Evolutionary conservation across 2,888 invertebrate species (phyloP).

Genomic region (Patella caerulea): DNA sequence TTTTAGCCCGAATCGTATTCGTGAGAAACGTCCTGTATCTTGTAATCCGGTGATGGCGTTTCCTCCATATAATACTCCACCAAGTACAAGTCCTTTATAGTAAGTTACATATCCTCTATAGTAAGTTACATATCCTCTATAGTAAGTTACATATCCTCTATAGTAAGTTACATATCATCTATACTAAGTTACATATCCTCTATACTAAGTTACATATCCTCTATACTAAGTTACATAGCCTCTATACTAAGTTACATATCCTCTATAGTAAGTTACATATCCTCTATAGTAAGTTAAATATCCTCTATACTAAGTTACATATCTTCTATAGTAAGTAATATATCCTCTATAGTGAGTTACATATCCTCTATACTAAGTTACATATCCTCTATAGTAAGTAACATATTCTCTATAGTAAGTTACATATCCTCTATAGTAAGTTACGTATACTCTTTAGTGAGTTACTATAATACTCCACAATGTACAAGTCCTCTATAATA

Average conservation of each 20-base stretch:
- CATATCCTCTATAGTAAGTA: neutral
- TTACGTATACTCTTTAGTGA: neutral
- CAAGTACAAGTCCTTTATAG: slow-evolving; percentile 10
- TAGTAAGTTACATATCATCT: too few species aligned
- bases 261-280: neutral
- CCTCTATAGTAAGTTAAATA: neutral
- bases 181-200: neutral
- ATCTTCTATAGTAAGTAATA: neutral
- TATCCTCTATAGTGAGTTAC: too few species aligned
- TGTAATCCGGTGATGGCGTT: neutral
- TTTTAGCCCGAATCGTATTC: slow-evolving; percentile 25
- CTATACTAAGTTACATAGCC: neutral
- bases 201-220: neutral
- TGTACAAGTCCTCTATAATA: too few species aligned
- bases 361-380: too few species aligned
- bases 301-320: neutral
- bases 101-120: neutral
- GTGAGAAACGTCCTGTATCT: slow-evolving; percentile 3
- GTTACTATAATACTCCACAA: too few species aligned
- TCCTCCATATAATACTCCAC: slow-evolving; percentile 21
- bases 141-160: neutral
- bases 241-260: neutral
- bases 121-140: neutral
- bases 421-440: neutral
- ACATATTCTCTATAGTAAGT: neutral